Base-by-base conservation (phyloP, 2,888 invertebrate species). In the Harpalus rubripes region DNA sequence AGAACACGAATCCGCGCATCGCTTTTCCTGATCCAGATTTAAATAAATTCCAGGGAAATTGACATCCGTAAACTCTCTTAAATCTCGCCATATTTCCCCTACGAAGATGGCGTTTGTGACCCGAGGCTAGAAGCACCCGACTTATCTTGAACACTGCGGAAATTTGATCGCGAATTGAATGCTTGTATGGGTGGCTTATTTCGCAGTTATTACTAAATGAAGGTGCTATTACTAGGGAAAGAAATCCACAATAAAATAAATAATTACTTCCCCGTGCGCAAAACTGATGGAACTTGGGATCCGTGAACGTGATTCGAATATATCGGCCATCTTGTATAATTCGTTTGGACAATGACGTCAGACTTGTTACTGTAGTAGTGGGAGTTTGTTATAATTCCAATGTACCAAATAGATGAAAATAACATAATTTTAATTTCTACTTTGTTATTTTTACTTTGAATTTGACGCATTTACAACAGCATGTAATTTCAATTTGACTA, bases 21-120 rank as follows among this genome's bases (percentile, higher is more conserved):
- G 32, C 58, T 56, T 59, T 78, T 58, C 18, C 78, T 78, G 56
- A 78, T 78, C 78, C 78, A 78, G 78, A 78, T 78, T 78, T 78
- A 78, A 78, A 78, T 78, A 78, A 78, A 78, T 78, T 78, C 44
- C 78, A 56, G 59, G 52, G 22, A 58, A 78, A 78, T 78, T 78
- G 76, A 78, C 78, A 58, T 78, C 58, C 78, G 44, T 52, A 74
- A 74, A 74, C 44, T 74, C 72, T 44, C 44, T 41, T 68, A 44
- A 74, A 74, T 52, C 72, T 44, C 72, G 44, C 44, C 16, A 44
- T 52, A 74, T 44, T 68, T 68, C 39, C 32, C 39, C n/a, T 68
- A 32, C 32, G 68, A 22, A 39, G 68, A 32, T 32, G 18, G 8
- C 16, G 63, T 10, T 63, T 18, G 7, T 22, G 63, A 7, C 26